Percentiles rank a stretch among this genome's conserved stretches.
These are phyloP conservation scores for Drosophila albomicans DNA, from an alignment of 1,140 invertebrate species.

Conservation along the genomic window DNA sequence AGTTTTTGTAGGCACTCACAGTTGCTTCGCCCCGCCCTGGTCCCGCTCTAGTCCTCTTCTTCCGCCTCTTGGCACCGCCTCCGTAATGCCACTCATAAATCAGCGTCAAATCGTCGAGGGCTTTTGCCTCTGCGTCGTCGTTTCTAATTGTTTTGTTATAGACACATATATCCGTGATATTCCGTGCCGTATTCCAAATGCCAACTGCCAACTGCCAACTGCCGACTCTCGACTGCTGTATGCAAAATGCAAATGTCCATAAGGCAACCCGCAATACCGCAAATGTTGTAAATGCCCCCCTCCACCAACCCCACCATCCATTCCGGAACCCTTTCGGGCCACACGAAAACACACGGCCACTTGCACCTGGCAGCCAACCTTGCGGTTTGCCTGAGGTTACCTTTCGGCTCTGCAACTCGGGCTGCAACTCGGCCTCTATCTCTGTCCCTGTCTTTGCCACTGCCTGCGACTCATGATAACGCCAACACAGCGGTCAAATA, in stretches of 20 bases:
- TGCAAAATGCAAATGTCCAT: constrained; percentile 77
- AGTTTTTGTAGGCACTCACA: constrained; percentile 48
- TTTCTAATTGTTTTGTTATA: constrained; percentile 83
- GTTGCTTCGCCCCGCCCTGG: background rate
- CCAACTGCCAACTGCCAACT: constrained; percentile 57
- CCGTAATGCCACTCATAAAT: constrained; percentile 64
- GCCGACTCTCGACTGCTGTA: constrained; percentile 53
- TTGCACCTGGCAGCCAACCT: constrained; percentile 56
- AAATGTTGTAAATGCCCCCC: constrained; percentile 69
- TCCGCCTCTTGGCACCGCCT: constrained; percentile 6
- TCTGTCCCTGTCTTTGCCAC: background rate
- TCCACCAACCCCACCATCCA: constrained; percentile 10
- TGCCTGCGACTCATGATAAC: constrained; percentile 55
- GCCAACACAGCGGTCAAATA: constrained; percentile 67
- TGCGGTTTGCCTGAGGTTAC: constrained; percentile 57
- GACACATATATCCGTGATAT: constrained; percentile 78
- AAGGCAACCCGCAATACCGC: constrained; percentile 46
- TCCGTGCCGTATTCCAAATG: constrained; percentile 55
- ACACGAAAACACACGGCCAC: constrained; percentile 35
- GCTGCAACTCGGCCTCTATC: too few relatives aligned
- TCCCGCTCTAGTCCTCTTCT: background rate
- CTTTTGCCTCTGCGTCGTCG: constrained; percentile 52
- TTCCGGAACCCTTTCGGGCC: background rate
- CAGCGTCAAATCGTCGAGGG: constrained; percentile 78
- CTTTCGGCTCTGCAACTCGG: background rate